Percentiles rank a stretch among this genome's conserved stretches.
These are phyloP conservation scores for Sebastes hopkinsi DNA, from an alignment of 2,797 vertebrate genomes.

Conservation along the genomic window DNA sequence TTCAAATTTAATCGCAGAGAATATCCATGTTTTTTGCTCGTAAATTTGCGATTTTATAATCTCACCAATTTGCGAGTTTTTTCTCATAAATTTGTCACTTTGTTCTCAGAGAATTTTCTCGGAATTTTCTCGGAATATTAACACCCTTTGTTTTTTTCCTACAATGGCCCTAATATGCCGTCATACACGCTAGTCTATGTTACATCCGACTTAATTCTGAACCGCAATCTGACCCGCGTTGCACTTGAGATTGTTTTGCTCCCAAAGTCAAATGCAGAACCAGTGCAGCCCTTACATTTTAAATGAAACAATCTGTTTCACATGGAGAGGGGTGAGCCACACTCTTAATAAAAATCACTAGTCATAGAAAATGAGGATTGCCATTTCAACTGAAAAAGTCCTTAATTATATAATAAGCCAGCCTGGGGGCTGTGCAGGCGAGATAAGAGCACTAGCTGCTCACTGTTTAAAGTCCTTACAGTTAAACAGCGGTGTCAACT, in stretches of 20 bases:
- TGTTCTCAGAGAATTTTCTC: not conserved
- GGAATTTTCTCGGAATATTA: too few relatives aligned
- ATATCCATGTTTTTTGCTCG: too few relatives aligned
- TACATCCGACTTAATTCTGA: constrained; percentile 11
- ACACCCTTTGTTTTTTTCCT: not conserved
- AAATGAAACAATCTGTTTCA: constrained; percentile 54
- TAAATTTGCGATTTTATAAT: too few relatives aligned
- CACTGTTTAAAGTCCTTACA: constrained; percentile 65
- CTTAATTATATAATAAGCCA: constrained; percentile 80
- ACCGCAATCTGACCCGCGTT: constrained; percentile 60
- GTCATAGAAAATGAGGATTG: constrained; percentile 79
- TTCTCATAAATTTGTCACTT: not conserved
- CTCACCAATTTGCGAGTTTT: not conserved
- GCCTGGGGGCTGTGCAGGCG: constrained; percentile 68
- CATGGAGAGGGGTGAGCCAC: constrained; percentile 39
- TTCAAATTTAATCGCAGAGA: too few relatives aligned
- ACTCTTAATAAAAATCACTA: constrained; percentile 74
- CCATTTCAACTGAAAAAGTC: constrained; percentile 75
- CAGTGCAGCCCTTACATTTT: constrained; percentile 56
- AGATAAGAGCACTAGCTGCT: constrained; percentile 77
- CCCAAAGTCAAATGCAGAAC: constrained; percentile 66
- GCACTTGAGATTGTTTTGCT: constrained; percentile 62
- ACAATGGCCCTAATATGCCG: not conserved
- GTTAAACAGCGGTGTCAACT: constrained; percentile 67
- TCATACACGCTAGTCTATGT: constrained; percentile 19